phyloP scores from a whole-genome alignment of 2,888 invertebrate species.

The Agrenia bidenticulata region DNA sequence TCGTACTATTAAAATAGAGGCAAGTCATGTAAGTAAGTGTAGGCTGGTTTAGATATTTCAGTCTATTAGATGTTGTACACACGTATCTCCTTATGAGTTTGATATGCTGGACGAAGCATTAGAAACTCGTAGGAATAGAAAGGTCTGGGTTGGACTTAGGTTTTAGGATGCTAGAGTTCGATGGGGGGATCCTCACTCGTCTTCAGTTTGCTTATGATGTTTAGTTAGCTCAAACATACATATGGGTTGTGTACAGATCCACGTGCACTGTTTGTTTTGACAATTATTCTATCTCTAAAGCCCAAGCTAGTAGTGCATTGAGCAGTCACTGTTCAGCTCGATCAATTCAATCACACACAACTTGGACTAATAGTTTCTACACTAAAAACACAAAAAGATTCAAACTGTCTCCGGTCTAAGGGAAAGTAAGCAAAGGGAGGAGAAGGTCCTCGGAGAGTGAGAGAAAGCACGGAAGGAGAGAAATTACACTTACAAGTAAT shows the following conservation, averaged over 20 bases:
- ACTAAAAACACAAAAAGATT: background rate
- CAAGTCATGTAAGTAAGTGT: too few relatives aligned
- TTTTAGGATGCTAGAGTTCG: background rate
- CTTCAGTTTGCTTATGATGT: slow-evolving; percentile 53
- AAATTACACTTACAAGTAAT: background rate
- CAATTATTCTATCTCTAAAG: slow-evolving; percentile 48
- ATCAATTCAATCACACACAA: slow-evolving; percentile 1
- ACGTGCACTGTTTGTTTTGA: slow-evolving; percentile 53
- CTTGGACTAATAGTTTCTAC: background rate
- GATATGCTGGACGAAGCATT: too few relatives aligned
- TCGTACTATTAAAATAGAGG: too few relatives aligned
- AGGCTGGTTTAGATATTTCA: too few relatives aligned
- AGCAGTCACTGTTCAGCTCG: background rate
- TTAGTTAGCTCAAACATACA: slow-evolving; percentile 53
- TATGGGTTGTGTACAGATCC: slow-evolving; percentile 52
- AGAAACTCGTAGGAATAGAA: too few relatives aligned
- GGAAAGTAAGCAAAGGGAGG: background rate
- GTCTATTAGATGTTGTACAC: too few relatives aligned
- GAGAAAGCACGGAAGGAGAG: slow-evolving; percentile 5
- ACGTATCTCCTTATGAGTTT: too few relatives aligned
- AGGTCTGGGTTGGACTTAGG: slow-evolving; percentile 3
- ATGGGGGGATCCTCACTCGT: slow-evolving; percentile 17
- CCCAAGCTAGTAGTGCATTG: slow-evolving; percentile 8
- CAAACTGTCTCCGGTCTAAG: background rate
- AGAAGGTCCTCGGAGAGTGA: slow-evolving; percentile 6